phyloP scores from a whole-genome alignment of 2,113 vertebrate genomes.

The Toxotes chatareus region DNA sequence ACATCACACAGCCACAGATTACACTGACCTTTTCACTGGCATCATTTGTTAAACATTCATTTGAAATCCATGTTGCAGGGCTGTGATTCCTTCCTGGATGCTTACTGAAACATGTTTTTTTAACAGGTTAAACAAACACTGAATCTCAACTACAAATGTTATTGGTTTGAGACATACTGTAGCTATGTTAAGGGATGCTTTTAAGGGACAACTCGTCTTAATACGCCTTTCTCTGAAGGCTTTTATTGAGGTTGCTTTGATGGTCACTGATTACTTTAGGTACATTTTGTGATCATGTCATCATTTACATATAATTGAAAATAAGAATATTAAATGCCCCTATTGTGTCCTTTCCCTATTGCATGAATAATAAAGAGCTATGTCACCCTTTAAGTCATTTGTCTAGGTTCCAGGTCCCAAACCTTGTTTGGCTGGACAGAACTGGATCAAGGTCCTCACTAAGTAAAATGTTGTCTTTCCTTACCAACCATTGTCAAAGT shows the following conservation, averaged over 20 bases:
- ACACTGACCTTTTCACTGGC: slow-evolving; percentile 9
- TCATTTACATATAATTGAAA: neutral
- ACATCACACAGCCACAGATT: slow-evolving; percentile 3
- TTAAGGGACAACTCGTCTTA: too few relatives aligned
- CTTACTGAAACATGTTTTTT: neutral
- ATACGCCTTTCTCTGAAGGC: too few relatives aligned
- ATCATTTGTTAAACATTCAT: neutral
- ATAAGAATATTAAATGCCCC: neutral
- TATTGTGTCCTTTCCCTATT: too few relatives aligned
- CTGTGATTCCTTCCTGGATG: neutral
- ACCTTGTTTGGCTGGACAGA: too few relatives aligned
- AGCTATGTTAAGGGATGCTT: neutral
- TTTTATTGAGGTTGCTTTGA: too few relatives aligned
- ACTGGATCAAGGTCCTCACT: too few relatives aligned
- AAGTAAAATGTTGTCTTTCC: too few relatives aligned
- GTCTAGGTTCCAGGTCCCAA: too few relatives aligned
- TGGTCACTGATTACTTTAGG: neutral
- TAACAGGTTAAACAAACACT: neutral
- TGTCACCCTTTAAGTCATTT: too few relatives aligned
- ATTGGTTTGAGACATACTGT: neutral
- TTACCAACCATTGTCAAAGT: too few relatives aligned
- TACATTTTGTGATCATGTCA: neutral
- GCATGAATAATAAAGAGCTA: too few relatives aligned
- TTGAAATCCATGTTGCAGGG: slow-evolving; percentile 3
- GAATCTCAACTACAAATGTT: neutral